Conservation (phyloP, 2,888 invertebrate species). For the Stenodera caucasica region DNA sequence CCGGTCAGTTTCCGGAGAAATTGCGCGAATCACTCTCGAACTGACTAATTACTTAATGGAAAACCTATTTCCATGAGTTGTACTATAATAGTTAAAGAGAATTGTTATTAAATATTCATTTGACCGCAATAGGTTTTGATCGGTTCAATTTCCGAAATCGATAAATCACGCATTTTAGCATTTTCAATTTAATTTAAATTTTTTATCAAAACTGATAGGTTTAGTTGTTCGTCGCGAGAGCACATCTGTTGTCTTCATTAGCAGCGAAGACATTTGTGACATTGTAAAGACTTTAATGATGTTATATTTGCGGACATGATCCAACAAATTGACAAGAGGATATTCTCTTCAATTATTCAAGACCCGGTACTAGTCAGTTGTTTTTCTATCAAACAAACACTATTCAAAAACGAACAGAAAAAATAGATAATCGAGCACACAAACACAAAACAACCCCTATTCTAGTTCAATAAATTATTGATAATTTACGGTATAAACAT, state of each 20-base stretch:
- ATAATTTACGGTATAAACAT: slow-evolving; percentile 18
- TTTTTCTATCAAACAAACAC: background rate
- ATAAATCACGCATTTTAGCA: too few species aligned
- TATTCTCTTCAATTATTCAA: slow-evolving; percentile 48
- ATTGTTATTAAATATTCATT: slow-evolving; percentile 47
- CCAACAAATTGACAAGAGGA: slow-evolving; percentile 49
- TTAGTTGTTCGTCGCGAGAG: background rate
- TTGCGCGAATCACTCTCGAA: slow-evolving; percentile 44
- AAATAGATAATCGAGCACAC: background rate
- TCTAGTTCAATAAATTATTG: slow-evolving; percentile 25
- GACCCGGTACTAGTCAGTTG: slow-evolving; percentile 26
- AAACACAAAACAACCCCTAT: slow-evolving; percentile 2
- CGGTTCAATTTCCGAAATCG: slow-evolving; percentile 26
- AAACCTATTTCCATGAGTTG: slow-evolving; percentile 40
- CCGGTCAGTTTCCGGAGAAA: too few species aligned
- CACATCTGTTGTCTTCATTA: slow-evolving; percentile 48
- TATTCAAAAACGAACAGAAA: background rate
- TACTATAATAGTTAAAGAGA: slow-evolving; percentile 29
- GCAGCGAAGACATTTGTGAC: slow-evolving; percentile 44
- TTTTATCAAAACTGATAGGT: background rate
- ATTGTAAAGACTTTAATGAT: slow-evolving; percentile 48
- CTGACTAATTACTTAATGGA: slow-evolving; percentile 48
- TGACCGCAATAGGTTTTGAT: slow-evolving; percentile 35
- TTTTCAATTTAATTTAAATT: background rate
- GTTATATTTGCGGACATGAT: slow-evolving; percentile 48